Base-by-base conservation (phyloP, 2,888 invertebrate genomes). In the Sarcophaga carnaria region DNA sequence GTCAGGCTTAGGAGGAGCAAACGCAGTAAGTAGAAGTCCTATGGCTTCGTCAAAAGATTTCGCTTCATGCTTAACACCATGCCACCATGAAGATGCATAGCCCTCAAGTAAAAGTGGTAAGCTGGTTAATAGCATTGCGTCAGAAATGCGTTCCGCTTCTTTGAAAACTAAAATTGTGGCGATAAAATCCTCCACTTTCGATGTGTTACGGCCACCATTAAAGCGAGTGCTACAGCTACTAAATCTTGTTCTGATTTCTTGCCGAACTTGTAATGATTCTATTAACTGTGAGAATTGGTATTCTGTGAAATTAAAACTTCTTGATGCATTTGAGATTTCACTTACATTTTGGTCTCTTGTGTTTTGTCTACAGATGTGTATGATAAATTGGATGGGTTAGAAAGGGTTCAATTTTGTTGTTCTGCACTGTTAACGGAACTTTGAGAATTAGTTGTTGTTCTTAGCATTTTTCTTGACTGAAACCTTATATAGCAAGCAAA, bases 11-110 rank as follows among this genome's bases (percentile, higher is more conserved):
- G 63, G 76, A 5, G 82, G 82, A 60, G 76, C 22, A 63, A 82
- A 82, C 14, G 82, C 75, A 22, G 66, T 59, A 37, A 69, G 54
- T 11, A 74, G 22, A 12, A 81, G 25, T 5, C 63, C 62, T 69
- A 75, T 25, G 14, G 69, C 78, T 10, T 67, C 67, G 27, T 62
- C 27, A 49, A 83, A 83, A 2, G 70, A 59, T 60, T 71, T 72
- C 1, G 69, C 77, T 17, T 80, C 80, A 64, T 37, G 11, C 12
- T 83, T 77, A 3, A 86, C 78, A 14, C 86, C 80, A 75, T 86
- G 83, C 86, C 86, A 86, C 86, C 83, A 83, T n/a, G 76, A 22
- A 20, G 80, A 83, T 8, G 80, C 83, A 25, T 86, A 80, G 27
- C 83, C 83, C 63, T 83, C 83, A 14, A 83, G 69, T 25, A 86